Base-by-base conservation (phyloP, 2,797 vertebrate species). In the Pelobates cultripes region DNA sequence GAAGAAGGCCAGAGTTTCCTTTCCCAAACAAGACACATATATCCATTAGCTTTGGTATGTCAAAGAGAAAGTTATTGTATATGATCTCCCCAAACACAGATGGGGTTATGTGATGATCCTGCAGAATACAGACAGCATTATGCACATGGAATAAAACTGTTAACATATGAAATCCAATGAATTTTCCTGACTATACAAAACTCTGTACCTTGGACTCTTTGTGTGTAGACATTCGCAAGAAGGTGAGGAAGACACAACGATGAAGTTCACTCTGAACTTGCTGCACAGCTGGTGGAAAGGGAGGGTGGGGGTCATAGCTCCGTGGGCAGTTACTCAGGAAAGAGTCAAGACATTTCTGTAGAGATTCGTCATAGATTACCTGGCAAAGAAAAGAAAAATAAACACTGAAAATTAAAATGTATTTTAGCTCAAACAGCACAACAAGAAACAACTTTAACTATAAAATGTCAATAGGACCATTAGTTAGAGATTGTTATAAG, bases 31-130 rank as follows among this genome's bases (percentile, higher is more conserved):
- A 94, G 75, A 97, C 95, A 70, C 97, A 99, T 72, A 99, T 94
- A 89, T 99, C 97, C 92, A 99, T 82, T 78, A 99, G 96, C 92
- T 99, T 99, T 1, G 98, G 97, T 92, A 99, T 96, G 92, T 99
- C 98, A 0, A 99, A 99, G 15, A 99, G 91, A 89, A 95, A 99
- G 91, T 99, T 97, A 53, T 98, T 94, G 79, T 99, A 99, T 84
- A 99, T 94, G 68, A 99, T 97, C 87, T 99, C 96, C 87, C 96
- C 97, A 88, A 98, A 99, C 41, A 95, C 96, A 55, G 94, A 90
- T 0, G 97, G 95, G 1, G 96, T 97, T 70, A 99, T 91, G 85
- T 97, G 97, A 91, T 95, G 93, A 63, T 99, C 97, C 98, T 99
- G 86, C 43, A 74, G 45, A 73, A 43, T 43, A 53, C 7, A 55